These are phyloP conservation scores for Eunapius fragilis DNA, from an alignment of 37 sponge, comb jelly and placozoan species.

Conservation along the genomic window DNA sequence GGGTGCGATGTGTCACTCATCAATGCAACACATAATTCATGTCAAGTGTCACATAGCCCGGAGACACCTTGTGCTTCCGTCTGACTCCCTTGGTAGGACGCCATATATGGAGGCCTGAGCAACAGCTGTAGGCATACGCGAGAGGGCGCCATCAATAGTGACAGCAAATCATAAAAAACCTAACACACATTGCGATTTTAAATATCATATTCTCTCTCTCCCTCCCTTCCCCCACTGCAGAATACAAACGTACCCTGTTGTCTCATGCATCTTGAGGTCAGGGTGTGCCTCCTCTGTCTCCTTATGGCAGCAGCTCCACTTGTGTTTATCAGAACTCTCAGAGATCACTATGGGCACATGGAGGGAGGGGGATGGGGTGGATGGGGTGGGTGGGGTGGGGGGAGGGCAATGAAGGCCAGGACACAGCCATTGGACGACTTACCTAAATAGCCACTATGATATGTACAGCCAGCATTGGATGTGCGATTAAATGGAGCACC, in stretches of 20 bases:
- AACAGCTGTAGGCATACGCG: neutral
- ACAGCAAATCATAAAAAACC: neutral
- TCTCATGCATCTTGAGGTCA: too few species aligned
- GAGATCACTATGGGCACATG: neutral
- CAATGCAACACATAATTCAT: neutral
- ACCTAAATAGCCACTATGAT: constrained; percentile 26
- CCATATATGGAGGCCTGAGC: constrained; percentile 23
- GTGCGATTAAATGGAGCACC: constrained; percentile 1
- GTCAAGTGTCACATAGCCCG: neutral
- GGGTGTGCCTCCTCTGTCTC: neutral
- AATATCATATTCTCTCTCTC: neutral
- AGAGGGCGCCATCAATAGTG: too few species aligned
- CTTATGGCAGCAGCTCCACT: constrained; percentile 18
- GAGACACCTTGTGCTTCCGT: neutral
- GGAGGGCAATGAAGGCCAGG: too few species aligned
- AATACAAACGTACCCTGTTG: neutral
- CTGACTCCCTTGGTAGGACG: constrained; percentile 1
- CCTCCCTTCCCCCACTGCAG: too few species aligned
- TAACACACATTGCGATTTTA: too few species aligned
- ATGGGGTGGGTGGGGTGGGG: too few species aligned
- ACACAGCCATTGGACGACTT: neutral
- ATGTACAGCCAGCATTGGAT: constrained; percentile 1
- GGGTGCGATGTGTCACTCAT: too few species aligned
- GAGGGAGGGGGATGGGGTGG: neutral
- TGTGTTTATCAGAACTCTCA: constrained; percentile 4